These are phyloP conservation scores for Brachystomella parvula DNA, from an alignment of 1,140 invertebrate genomes.

Conservation along the genomic window DNA sequence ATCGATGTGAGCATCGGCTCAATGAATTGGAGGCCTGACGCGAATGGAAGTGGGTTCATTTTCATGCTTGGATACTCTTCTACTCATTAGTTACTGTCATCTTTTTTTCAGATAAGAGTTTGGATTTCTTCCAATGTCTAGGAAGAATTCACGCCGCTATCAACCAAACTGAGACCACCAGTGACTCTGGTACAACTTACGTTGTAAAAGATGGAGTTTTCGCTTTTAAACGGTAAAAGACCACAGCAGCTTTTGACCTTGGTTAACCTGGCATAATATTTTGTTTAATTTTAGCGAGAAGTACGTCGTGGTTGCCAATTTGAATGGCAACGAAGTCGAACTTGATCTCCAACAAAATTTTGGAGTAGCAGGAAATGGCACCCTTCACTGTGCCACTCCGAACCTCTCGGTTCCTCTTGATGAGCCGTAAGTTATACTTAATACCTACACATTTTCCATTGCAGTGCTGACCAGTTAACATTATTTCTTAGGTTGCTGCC, in stretches of 20 bases:
- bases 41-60: not conserved
- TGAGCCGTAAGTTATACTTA: not conserved
- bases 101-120: not conserved
- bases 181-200: not conserved
- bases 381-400: not conserved
- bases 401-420: not conserved
- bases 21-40: not conserved
- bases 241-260: too few species aligned
- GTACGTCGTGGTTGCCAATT: not conserved
- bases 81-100: not conserved
- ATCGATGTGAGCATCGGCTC: not conserved
- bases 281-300: not conserved
- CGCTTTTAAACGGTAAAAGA: conserved; percentile 8
- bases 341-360: not conserved
- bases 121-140: not conserved
- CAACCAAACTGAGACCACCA: not conserved
- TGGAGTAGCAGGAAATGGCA: not conserved
- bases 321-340: not conserved
- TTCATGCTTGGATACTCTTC: not conserved
- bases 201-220: conserved; percentile 1
- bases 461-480: too few species aligned
- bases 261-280: too few species aligned
- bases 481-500: too few species aligned
- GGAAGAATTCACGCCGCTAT: not conserved
- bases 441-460: too few species aligned